Evolutionary conservation across 1,140 invertebrate species (phyloP), one percentile per base, ranked within the genome.

Genomic region (Anastatus disparis): DNA sequence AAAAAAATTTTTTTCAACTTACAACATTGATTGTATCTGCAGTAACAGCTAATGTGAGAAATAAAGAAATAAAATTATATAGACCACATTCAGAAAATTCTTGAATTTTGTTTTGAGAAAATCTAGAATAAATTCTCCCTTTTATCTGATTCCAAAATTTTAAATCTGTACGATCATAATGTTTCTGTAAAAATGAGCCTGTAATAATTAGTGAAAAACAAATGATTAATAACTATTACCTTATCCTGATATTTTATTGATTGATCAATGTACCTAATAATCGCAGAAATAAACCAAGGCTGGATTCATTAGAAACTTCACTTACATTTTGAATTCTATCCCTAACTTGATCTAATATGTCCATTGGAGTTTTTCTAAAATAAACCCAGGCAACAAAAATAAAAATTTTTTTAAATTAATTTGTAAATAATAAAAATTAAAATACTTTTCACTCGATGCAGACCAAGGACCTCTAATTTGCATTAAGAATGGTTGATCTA

Each of bases 121-220:
- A 83, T 77, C 87, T 87, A 0, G 84, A 84, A 71, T 82, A 87
- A 52, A 88, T 80, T 64, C 86, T 77, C 7, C 86, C 84, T 75
- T 84, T 84, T 10, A 88, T 80, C 73, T 87, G 86, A 72, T 86
- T 86, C 86, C 85, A 87, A 75, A 81, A 75, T 71, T 84, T 85
- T 13, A 63, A 38, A 52, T 86, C 81, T 9, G 69, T 76, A 27
- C 72, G 74, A 17, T 69, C 67, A 27, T 78, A 78, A 50, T 78
- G 78, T 52, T 81, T 81, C 48, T 79, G 68, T 35, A 87, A 77
- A 76, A 87, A 82, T 6, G 68, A 77, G 20, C 85, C 86, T 81
- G 20, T 10, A 55, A 44, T 38, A 3, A 42, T 64, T 52, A 9
- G 22, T 27, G 12, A 27, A 76, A 73, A 40, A 22, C 2, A 56